These are phyloP conservation scores for Tetheella fluctuosa DNA, from an alignment of 2,888 invertebrate genomes.

Conservation along the genomic window DNA sequence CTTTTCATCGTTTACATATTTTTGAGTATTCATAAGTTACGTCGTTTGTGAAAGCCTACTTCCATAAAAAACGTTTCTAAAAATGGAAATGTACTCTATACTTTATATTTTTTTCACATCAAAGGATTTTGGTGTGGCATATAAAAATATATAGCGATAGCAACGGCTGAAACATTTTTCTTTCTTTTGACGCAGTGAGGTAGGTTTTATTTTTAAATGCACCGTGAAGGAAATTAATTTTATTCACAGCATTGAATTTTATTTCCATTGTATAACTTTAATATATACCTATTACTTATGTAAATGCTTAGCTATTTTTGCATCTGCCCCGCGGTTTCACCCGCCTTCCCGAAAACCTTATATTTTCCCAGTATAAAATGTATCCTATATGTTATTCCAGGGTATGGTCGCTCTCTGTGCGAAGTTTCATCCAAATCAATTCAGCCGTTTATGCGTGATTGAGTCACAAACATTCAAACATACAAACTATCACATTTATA, in stretches of 20 bases:
- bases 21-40: conserved; percentile 1
- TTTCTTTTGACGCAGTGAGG: neutral
- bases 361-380: too few relatives aligned
- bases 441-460: too few relatives aligned
- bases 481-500: too few relatives aligned
- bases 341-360: too few relatives aligned
- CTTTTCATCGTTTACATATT: neutral
- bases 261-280: neutral
- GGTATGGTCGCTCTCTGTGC: too few relatives aligned
- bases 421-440: too few relatives aligned
- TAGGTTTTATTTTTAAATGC: neutral
- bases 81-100: neutral
- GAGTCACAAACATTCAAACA: too few relatives aligned
- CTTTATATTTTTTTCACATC: neutral
- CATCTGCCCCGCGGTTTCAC: too few relatives aligned
- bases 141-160: neutral
- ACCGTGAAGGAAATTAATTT: neutral
- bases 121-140: neutral
- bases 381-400: too few relatives aligned
- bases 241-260: too few relatives aligned
- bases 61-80: neutral
- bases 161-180: neutral
- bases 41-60: neutral
- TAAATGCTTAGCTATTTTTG: too few relatives aligned
- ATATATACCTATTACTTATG: neutral